These are phyloP conservation scores for Ferrisia virgata DNA, from an alignment of 2,888 invertebrate genomes.

Conservation along the genomic window DNA sequence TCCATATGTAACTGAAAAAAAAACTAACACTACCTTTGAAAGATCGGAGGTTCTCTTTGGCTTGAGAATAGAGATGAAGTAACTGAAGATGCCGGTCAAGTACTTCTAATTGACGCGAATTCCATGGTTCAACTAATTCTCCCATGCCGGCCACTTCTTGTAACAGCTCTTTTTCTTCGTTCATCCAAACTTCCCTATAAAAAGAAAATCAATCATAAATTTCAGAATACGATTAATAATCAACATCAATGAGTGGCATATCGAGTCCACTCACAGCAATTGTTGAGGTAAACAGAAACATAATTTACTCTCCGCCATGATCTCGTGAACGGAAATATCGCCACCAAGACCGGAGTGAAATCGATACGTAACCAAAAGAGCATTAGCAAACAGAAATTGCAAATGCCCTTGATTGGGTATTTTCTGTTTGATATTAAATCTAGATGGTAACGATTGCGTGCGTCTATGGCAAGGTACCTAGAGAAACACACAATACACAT, in stretches of 20 bases:
- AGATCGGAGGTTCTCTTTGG: conserved; percentile 71
- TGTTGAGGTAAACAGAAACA: conserved; percentile 84
- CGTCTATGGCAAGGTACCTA: conserved; percentile 60
- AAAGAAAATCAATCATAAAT: conserved; percentile 9
- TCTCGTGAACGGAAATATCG: conserved; percentile 88
- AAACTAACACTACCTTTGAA: conserved; percentile 58
- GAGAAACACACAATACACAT: not conserved
- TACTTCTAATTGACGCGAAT: conserved; percentile 73
- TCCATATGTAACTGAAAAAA: not conserved
- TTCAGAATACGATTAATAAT: not conserved
- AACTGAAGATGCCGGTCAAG: conserved; percentile 79
- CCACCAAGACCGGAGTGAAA: conserved; percentile 89
- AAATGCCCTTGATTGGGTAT: conserved; percentile 75
- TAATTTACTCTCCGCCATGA: conserved; percentile 84
- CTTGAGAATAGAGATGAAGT: conserved; percentile 80
- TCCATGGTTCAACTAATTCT: conserved; percentile 80
- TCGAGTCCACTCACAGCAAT: conserved; percentile 68
- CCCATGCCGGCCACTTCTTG: conserved; percentile 88
- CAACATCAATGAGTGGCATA: not conserved
- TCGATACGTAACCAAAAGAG: conserved; percentile 67
- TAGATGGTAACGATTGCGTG: conserved; percentile 80
- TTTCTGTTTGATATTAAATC: conserved; percentile 75
- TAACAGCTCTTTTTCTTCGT: conserved; percentile 82
- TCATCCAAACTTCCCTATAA: conserved; percentile 83
- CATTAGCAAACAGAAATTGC: conserved; percentile 71